Evolutionary conservation across 2,888 invertebrate species (phyloP), one percentile per base, ranked within the genome.

Genomic region (Dioctria rufipes): DNA sequence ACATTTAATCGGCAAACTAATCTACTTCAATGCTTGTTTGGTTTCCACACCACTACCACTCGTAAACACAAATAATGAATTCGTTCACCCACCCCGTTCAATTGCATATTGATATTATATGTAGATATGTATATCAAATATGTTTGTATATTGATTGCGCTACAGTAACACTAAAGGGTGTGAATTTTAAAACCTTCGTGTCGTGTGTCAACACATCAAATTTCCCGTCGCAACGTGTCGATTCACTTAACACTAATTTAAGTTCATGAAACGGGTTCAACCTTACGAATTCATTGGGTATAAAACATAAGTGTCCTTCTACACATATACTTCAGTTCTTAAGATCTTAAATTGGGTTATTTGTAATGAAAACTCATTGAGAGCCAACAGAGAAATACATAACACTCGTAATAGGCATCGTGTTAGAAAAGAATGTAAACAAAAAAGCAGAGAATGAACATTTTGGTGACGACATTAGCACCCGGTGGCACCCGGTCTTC

Each of bases 171-270:
- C 65, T 25, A 78, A 60, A 60, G 61, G 75, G 78, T 78, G 65
- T 78, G 65, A 78, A 78, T 65, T 78, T 78, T 78, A 78, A 78
- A 63, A 63, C 65, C 78, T 63, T 63, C 39, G 65, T 49, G 61
- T 43, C 78, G 65, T 65, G 63, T 78, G 78, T 37, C 61, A 65
- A 78, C 65, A 78, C 78, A 65, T 75, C 54, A 73, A 73, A 42
- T 54, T 73, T 73, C 58, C 73, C 58, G 73, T 73, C 40, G 42
- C 40, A 60, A 42, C 75, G 75, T 60, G 60, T 75, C 60, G 75
- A 75, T 43, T 11, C 60, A 75, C 60, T 75, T 75, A 60, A 25
- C 25, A 75, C 8, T 75, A 60, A 61, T 61, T 75, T 58, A 75
- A 42, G 58, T 75, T 60, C 75, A 60, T 43, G 39, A 13, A 75